These are phyloP conservation scores for Peromyscus attwateri DNA, from an alignment of 2,797 vertebrate species.

Conservation along the genomic window DNA sequence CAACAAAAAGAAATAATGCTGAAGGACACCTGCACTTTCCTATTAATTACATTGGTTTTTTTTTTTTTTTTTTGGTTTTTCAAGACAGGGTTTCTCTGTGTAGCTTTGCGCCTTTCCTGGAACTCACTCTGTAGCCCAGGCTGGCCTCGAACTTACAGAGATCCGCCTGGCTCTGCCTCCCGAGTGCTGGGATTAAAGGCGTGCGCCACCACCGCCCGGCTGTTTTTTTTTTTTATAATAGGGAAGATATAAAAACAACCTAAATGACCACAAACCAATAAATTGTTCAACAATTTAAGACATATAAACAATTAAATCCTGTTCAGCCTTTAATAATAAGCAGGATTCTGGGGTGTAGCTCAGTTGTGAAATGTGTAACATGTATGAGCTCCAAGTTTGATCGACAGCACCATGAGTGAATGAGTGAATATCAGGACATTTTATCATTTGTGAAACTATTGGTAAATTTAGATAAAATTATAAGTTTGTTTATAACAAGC, in stretches of 20 bases:
- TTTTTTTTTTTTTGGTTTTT: too few species aligned
- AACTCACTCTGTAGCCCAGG: too few species aligned
- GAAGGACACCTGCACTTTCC: background rate
- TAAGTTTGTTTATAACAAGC: background rate
- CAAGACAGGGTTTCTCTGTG: too few species aligned
- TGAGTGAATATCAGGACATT: background rate
- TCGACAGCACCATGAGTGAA: background rate
- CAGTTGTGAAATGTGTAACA: background rate
- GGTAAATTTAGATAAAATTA: background rate
- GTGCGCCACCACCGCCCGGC: too few species aligned
- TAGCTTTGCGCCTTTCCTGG: too few species aligned
- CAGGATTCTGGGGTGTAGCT: background rate
- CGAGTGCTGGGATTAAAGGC: too few species aligned
- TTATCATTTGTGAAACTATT: background rate
- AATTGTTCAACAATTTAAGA: background rate
- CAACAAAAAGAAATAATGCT: conserved; percentile 43
- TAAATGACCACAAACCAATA: background rate
- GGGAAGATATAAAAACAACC: background rate
- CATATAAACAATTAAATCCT: background rate
- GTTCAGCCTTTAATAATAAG: background rate
- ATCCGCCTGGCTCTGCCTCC: too few species aligned
- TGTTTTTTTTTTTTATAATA: background rate
- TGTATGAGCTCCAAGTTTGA: background rate
- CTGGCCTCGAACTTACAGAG: too few species aligned
- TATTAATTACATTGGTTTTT: background rate